Base-by-base conservation (phyloP, 92 coral and sea anemone genomes). In the Epizoanthus rinbou region DNA sequence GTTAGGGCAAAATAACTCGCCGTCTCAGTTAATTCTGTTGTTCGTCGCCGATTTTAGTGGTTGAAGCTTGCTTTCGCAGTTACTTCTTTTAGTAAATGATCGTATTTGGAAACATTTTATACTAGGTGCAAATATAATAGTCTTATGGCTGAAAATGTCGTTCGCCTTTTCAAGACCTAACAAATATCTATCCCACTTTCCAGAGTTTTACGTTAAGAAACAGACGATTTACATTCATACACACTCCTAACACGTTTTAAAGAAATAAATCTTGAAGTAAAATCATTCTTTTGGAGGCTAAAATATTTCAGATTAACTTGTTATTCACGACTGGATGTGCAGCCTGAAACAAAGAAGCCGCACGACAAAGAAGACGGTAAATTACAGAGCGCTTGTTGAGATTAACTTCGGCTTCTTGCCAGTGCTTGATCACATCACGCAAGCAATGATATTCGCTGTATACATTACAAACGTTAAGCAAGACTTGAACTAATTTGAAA, bases 31-130 rank as follows among this genome's bases (percentile, higher is more conserved):
- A 11, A 6, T 18, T 50, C 59, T 41, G 13, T 33, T 5, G 8
- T 75, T 19, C 24, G 37, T 18, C 19, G 41, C 35, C 6, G 16
- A 35, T 13, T 8, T 60, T 22, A 35, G 45, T 62, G 21, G 0
- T 62, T 35, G 23, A 43, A 78, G 10, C 24, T 78, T 22, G 41
- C 50, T 78, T 76, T 37, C 22, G 56, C 57, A 60, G 70, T 78
- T 78, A 21, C 19, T 31, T 23, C 45, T 57, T 8, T 50, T 16
- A 53, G 1, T 8, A 57, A 28, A 15, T 28, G 6, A 31, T 13
- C 47, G 1, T 23, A 53, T 2, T 74, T 22, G 41, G 31, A 58
- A 2, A 28, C 31, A 33, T 62, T 41, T 41, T 41, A 78, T 43
- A 41, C 31, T 21, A 39, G 41, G 71, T 59, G 25, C 71, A 62